Evolutionary conservation across 2,797 vertebrate genomes (phyloP).

Genomic region (Dromococcyx pavoninus): DNA sequence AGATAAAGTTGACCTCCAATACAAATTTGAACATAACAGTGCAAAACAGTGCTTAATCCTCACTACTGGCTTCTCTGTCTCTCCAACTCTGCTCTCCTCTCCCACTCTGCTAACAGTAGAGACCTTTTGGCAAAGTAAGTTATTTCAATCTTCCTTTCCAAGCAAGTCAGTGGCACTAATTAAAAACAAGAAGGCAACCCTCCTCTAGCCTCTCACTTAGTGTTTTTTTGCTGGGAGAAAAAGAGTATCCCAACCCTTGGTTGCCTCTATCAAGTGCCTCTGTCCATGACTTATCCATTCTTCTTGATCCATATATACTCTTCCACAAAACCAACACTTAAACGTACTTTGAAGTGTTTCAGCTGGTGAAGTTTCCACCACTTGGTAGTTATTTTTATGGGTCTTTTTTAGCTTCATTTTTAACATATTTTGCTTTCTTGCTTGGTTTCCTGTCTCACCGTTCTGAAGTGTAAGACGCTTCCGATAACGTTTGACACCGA

Average conservation of each 20-base stretch:
- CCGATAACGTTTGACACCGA: slow-evolving; percentile 67
- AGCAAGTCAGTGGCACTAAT: not conserved
- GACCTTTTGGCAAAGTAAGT: slow-evolving; percentile 20
- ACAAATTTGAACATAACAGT: not conserved
- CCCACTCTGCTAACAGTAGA: not conserved
- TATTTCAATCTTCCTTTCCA: not conserved
- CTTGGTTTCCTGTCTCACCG: slow-evolving; percentile 45
- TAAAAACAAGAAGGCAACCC: not conserved
- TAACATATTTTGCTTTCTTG: slow-evolving; percentile 84
- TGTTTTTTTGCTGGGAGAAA: slow-evolving; percentile 58
- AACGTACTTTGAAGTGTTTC: slow-evolving; percentile 72
- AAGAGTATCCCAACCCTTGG: slow-evolving; percentile 78
- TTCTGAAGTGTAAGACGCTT: slow-evolving; percentile 75
- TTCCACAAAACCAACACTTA: slow-evolving; percentile 80
- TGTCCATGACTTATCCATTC: slow-evolving; percentile 83
- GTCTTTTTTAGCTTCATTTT: slow-evolving; percentile 94
- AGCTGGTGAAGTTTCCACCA: slow-evolving; percentile 81
- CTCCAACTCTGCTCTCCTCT: not conserved
- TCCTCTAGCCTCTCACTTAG: not conserved
- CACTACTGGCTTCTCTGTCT: not conserved
- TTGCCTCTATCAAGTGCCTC: slow-evolving; percentile 77
- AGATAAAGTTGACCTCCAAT: not conserved
- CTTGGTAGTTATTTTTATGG: slow-evolving; percentile 88
- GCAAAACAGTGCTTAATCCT: slow-evolving; percentile 35
- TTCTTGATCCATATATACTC: slow-evolving; percentile 77